Evolutionary conservation across 2,797 vertebrate genomes (phyloP).

Genomic region (Phylloscopus collybita): DNA sequence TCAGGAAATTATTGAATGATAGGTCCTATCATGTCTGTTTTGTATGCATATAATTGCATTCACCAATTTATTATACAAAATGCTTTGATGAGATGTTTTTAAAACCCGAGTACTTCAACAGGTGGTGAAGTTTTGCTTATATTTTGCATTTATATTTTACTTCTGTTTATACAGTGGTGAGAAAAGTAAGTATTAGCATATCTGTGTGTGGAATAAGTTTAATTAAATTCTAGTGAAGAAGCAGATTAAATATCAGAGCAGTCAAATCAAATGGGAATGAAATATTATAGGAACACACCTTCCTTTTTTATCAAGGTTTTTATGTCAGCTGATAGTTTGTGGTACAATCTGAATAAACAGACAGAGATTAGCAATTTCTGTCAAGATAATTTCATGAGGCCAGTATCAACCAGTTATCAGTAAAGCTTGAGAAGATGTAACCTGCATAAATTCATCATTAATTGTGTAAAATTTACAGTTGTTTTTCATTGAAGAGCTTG

Average conservation of each 20-base stretch:
- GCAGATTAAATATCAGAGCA: constrained; percentile 19
- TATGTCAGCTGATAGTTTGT: neutral
- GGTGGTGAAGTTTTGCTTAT: neutral
- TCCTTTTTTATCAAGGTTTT: neutral
- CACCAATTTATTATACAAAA: neutral
- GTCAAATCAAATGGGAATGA: neutral
- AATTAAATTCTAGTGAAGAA: constrained; percentile 45
- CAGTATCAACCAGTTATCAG: neutral
- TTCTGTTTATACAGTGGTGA: constrained; percentile 17
- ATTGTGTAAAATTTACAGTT: neutral
- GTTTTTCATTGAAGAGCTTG: neutral
- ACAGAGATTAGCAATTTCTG: neutral
- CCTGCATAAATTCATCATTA: neutral
- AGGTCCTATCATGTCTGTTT: neutral
- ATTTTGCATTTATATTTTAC: constrained; percentile 33
- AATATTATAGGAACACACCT: neutral
- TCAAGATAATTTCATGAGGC: neutral
- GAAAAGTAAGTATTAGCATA: constrained; percentile 38
- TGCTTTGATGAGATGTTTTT: neutral
- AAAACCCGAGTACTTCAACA: neutral
- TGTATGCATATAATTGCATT: neutral
- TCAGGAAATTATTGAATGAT: neutral
- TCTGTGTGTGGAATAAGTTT: neutral
- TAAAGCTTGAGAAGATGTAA: neutral
- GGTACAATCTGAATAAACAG: constrained; percentile 7